Conservation (phyloP, 2,797 vertebrate species). For the Danio jaintianensis region DNA sequence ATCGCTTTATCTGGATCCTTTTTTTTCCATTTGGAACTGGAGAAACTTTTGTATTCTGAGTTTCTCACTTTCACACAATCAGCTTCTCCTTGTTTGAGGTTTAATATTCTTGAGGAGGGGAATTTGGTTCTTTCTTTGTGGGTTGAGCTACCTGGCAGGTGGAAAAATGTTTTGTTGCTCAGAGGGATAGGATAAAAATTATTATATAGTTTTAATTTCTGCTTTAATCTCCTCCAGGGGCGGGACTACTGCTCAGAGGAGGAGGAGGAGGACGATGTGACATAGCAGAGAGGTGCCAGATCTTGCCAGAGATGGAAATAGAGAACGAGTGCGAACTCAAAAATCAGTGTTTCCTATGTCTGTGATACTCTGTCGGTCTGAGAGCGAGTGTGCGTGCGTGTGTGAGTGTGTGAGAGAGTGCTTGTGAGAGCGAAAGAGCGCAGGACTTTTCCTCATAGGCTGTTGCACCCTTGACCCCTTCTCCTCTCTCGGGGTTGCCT, state of each 20-base stretch:
- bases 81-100: not conserved
- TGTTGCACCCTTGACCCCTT: constrained; percentile 61
- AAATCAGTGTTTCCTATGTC: constrained; percentile 73
- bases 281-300: constrained; percentile 77
- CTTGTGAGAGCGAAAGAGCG: constrained; percentile 59
- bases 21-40: not conserved
- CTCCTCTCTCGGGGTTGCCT: constrained; percentile 53
- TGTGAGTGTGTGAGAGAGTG: constrained; percentile 8
- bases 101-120: not conserved
- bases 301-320: constrained; percentile 65
- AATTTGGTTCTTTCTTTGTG: not conserved
- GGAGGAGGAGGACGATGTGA: constrained; percentile 81
- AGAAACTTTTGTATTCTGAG: not conserved
- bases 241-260: constrained; percentile 97
- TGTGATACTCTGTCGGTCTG: constrained; percentile 60
- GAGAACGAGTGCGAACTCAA: constrained; percentile 63
- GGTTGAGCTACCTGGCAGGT: not conserved
- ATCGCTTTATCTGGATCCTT: not conserved
- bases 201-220: not conserved
- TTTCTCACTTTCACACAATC: not conserved
- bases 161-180: not conserved
- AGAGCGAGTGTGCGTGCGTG: constrained; percentile 54
- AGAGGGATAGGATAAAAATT: too few relatives aligned
- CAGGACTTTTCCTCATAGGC: constrained; percentile 66
- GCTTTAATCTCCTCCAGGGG: constrained; percentile 77